A percentile compares a stretch with the other conserved stretches of the same genome.
Evolutionary conservation across 2,888 invertebrate species (phyloP).

Genomic region (Petrophora chlorosata): DNA sequence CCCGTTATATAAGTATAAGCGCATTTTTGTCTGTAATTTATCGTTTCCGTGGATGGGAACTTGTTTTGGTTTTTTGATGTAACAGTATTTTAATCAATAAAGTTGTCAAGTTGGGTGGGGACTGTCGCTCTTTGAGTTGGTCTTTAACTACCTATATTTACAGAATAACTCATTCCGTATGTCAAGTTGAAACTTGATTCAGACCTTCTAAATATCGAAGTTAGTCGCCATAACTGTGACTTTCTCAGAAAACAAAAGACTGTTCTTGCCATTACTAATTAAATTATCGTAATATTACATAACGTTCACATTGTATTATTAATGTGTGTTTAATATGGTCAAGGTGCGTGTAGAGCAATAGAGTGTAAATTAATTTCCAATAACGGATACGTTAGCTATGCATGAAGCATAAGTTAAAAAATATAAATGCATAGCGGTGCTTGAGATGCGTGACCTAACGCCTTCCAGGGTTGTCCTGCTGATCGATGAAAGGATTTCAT

Average conservation of each 20-base stretch:
- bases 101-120: neutral
- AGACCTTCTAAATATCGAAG: too few species aligned
- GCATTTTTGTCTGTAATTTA: constrained; percentile 27
- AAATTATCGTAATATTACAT: too few species aligned
- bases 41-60: constrained; percentile 9
- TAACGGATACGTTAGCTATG: constrained; percentile 20
- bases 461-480: constrained; percentile 38
- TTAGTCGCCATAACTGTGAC: neutral
- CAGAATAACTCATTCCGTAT: too few species aligned
- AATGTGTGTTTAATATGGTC: neutral
- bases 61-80: constrained; percentile 19
- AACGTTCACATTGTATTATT: neutral
- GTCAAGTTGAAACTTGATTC: too few species aligned
- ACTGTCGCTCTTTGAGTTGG: too few species aligned
- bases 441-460: constrained; percentile 44
- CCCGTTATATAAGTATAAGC: constrained; percentile 28
- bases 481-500: constrained; percentile 15
- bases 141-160: too few species aligned
- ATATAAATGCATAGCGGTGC: constrained; percentile 23
- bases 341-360: constrained; percentile 16
- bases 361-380: constrained; percentile 16
- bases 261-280: too few species aligned
- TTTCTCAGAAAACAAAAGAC: too few species aligned
- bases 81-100: constrained; percentile 13
- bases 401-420: constrained; percentile 15